Base-by-base conservation (phyloP, 2,888 invertebrate genomes). In the Microctonus hyperodae region DNA sequence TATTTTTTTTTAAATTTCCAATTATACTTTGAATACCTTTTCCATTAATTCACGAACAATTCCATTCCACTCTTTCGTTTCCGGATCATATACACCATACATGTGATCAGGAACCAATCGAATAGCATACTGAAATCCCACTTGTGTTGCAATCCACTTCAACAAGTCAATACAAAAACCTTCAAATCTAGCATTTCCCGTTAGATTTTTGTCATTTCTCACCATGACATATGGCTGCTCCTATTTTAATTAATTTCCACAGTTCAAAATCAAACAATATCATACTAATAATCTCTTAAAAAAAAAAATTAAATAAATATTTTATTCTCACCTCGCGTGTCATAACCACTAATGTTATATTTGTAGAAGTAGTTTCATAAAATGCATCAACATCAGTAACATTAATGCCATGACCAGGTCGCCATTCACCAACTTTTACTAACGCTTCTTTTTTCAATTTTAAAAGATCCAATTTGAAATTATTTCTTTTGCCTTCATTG, bases 171-270 rank as follows among this genome's bases (percentile, higher is more conserved):
- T 94, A 85, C 96, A 96, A 86, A 96, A 96, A 0, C 96, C 96
- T 77, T 96, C 95, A 82, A 92, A 95, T 23, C 93, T 87, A 1
- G 93, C 92, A 83, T 95, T 95, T 2, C 95, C 95, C 51, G 94
- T 94, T 6, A 94, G 86, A 83, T 94, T 95, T 84, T 89, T 90
- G 68, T 93, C 93, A 70, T 91, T 90, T 76, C 92, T 93, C 59
- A 95, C 91, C 95, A 95, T 95, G 3, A 96, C 95, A 84, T 96
- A 96, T 0, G 96, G 96, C 73, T 91, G 91, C 79, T 95, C 95
- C 95, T 95, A 85, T 50, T 83, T 78, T 56, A 68, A 40, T 23
- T 16, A 35, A 69, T 44, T 55, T 33, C 6, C n/a, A n/a, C n/a
- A n/a, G n/a, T n/a, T 35, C n/a, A 16, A 66, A 40, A 25, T 56